Percentiles rank a stretch among this genome's conserved stretches.
These are phyloP conservation scores for Thymallus thymallus DNA, from an alignment of 2,113 vertebrate genomes.

Conservation along the genomic window DNA sequence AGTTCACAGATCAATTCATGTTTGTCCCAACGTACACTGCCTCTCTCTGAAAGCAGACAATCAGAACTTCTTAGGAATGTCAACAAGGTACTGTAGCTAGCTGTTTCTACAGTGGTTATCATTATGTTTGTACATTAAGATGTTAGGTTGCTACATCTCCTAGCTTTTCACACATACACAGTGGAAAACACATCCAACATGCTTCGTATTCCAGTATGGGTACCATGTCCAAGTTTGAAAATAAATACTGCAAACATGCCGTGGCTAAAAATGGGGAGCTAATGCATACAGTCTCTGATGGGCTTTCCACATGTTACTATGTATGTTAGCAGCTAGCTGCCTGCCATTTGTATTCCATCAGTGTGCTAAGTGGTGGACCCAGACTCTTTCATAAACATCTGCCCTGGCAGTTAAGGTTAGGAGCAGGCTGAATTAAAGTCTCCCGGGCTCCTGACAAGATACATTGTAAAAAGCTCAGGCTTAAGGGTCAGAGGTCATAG, in stretches of 20 bases:
- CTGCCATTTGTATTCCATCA: slow-evolving; percentile 64
- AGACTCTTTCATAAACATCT: slow-evolving; percentile 60
- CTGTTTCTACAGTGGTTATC: too few species aligned
- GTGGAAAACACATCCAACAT: too few species aligned
- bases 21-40: too few species aligned
- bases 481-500: slow-evolving; percentile 56
- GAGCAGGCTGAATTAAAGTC: slow-evolving; percentile 44
- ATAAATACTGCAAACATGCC: slow-evolving; percentile 41
- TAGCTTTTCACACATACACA: too few species aligned
- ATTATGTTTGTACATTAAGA: too few species aligned
- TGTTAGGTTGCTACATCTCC: too few species aligned
- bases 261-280: slow-evolving; percentile 54
- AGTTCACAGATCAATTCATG: too few species aligned
- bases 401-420: slow-evolving; percentile 48
- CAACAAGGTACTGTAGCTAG: too few species aligned
- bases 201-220: too few species aligned
- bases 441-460: slow-evolving; percentile 60
- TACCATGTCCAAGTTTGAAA: too few species aligned
- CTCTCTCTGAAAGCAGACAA: too few species aligned
- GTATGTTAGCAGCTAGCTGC: slow-evolving; percentile 25
- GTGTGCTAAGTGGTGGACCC: slow-evolving; percentile 45
- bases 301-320: slow-evolving; percentile 48
- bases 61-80: too few species aligned
- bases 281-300: slow-evolving; percentile 40
- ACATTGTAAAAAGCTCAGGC: slow-evolving; percentile 60